Evolutionary conservation across 2,113 vertebrate species (phyloP).

Genomic region (Trichechus manatus): DNA sequence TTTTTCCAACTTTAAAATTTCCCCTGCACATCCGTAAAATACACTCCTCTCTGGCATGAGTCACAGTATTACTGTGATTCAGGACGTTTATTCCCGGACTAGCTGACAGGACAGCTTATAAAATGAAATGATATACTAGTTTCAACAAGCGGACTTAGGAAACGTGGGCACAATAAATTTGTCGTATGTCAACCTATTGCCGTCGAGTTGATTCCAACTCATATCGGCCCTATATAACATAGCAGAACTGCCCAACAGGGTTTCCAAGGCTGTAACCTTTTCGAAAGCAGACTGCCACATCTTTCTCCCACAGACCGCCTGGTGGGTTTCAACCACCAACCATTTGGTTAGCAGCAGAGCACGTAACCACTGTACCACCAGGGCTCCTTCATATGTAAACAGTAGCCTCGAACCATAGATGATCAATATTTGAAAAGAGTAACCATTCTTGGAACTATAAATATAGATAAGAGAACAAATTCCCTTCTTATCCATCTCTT

Average conservation of each 20-base stretch:
- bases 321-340: background rate
- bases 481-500: background rate
- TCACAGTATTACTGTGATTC: background rate
- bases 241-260: background rate
- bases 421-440: background rate
- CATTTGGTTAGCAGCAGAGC: background rate
- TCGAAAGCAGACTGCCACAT: background rate
- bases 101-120: background rate
- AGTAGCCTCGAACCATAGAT: background rate
- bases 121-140: background rate
- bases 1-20: constrained; percentile 57
- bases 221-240: background rate
- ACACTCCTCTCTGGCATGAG: background rate
- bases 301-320: background rate
- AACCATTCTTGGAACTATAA: background rate
- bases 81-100: constrained; percentile 7
- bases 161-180: background rate
- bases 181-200: background rate
- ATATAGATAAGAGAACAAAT: background rate
- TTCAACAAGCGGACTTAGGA: background rate
- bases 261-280: background rate
- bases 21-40: constrained; percentile 20
- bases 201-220: background rate
- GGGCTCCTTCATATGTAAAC: background rate
- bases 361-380: background rate